Percentiles rank a stretch among this genome's conserved stretches.
phyloP scores from a whole-genome alignment of 2,113 vertebrate genomes.

The Pantherophis guttatus region DNA sequence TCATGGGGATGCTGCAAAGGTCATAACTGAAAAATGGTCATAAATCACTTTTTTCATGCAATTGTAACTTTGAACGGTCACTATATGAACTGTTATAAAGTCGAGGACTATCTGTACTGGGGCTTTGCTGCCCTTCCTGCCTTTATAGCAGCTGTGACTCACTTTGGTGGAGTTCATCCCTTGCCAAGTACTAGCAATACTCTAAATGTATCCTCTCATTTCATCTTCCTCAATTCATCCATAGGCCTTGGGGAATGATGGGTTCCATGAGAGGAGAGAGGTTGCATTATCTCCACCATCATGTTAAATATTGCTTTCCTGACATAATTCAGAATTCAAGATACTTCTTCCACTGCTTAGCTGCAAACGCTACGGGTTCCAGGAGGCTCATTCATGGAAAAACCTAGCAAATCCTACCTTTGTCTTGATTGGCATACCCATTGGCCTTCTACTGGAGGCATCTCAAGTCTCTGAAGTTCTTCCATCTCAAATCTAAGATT shows the following conservation, averaged over 20 bases:
- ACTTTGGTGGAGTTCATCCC: not conserved
- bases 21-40: not conserved
- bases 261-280: not conserved
- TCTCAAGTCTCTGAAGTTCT: not conserved
- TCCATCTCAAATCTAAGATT: not conserved
- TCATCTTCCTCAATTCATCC: not conserved
- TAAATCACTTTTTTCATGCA: not conserved
- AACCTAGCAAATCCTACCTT: not conserved
- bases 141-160: not conserved
- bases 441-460: not conserved
- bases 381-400: not conserved
- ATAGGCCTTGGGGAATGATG: not conserved
- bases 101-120: not conserved
- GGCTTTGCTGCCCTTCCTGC: not conserved
- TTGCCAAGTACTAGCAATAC: not conserved
- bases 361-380: not conserved
- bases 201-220: not conserved
- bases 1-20: not conserved
- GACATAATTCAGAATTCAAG: not conserved
- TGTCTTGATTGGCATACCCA: not conserved
- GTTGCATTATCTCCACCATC: not conserved
- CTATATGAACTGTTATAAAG: not conserved
- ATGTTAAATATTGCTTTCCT: not conserved
- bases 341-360: not conserved
- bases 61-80: not conserved